These are phyloP conservation scores for Gymnoscopelus microlampas DNA, from an alignment of 2,797 vertebrate genomes.

Conservation along the genomic window DNA sequence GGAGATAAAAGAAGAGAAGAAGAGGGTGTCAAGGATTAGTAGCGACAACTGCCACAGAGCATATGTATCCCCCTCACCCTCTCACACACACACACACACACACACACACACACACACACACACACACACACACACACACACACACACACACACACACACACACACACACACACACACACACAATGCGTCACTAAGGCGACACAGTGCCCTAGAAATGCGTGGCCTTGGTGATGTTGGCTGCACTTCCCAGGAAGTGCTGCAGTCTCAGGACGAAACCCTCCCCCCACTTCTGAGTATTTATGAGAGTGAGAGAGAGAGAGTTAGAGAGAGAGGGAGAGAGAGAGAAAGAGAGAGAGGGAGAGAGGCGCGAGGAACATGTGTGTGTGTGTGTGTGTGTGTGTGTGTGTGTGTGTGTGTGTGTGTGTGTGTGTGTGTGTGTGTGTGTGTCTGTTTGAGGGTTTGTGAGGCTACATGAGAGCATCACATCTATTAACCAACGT, in stretches of 20 bases:
- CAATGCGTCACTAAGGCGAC: not conserved
- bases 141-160: too few relatives aligned
- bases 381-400: not conserved
- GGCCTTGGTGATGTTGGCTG: slow-evolving; percentile 5
- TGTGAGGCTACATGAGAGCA: not conserved
- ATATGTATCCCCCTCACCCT: slow-evolving; percentile 1
- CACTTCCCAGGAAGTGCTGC: slow-evolving; percentile 17
- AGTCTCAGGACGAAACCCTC: not conserved
- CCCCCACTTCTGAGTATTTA: not conserved
- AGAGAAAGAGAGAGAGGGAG: too few relatives aligned
- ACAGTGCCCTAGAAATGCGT: slow-evolving; percentile 7
- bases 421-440: not conserved
- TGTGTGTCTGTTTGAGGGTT: not conserved
- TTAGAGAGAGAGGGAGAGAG: too few relatives aligned
- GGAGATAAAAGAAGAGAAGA: slow-evolving; percentile 16
- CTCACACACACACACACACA: too few relatives aligned
- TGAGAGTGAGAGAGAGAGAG: not conserved
- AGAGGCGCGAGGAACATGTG: not conserved
- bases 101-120: too few relatives aligned
- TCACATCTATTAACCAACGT: not conserved
- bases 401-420: not conserved
- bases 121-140: too few relatives aligned
- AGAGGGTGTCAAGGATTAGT: slow-evolving; percentile 3
- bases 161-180: too few relatives aligned
- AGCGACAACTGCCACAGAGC: slow-evolving; percentile 20